A percentile compares a stretch with the other conserved stretches of the same genome.
Conservation (phyloP, 35 echinoderm and acorn worm species). For the Anneissia japonica region DNA sequence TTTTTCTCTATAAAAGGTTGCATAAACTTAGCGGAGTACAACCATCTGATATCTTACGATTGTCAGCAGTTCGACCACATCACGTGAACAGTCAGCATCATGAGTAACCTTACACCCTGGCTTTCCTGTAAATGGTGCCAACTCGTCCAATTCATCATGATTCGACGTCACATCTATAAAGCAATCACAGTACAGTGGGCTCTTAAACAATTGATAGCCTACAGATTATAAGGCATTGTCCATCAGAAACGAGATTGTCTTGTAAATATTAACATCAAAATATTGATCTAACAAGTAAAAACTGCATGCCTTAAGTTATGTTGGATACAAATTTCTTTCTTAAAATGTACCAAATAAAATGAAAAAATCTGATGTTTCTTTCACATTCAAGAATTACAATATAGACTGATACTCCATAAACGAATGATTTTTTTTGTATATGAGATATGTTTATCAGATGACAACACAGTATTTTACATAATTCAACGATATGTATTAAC, state of each 20-base stretch:
- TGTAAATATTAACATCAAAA: neutral
- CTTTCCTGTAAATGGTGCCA: constrained; percentile 49
- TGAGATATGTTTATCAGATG: no score
- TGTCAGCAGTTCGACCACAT: constrained; percentile 49
- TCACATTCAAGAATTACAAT: neutral
- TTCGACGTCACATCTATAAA: constrained; percentile 48
- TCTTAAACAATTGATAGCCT: no score
- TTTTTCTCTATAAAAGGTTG: neutral
- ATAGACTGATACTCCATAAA: no score
- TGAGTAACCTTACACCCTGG: constrained; percentile 56
- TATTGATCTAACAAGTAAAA: neutral
- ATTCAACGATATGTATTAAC: no score
- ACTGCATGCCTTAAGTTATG: neutral
- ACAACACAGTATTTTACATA: no score
- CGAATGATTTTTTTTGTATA: no score
- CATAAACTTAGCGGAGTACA: neutral
- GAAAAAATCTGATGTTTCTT: neutral
- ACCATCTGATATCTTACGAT: constrained; percentile 71
- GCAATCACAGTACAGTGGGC: neutral
- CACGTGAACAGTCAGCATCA: constrained; percentile 81
- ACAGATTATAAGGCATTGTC: no score
- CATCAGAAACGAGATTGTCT: no score
- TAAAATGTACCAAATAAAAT: neutral
- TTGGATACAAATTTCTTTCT: neutral
- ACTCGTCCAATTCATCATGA: constrained; percentile 31